Conservation (phyloP, 2,888 invertebrate species). For the Ephialtes manifestator region DNA sequence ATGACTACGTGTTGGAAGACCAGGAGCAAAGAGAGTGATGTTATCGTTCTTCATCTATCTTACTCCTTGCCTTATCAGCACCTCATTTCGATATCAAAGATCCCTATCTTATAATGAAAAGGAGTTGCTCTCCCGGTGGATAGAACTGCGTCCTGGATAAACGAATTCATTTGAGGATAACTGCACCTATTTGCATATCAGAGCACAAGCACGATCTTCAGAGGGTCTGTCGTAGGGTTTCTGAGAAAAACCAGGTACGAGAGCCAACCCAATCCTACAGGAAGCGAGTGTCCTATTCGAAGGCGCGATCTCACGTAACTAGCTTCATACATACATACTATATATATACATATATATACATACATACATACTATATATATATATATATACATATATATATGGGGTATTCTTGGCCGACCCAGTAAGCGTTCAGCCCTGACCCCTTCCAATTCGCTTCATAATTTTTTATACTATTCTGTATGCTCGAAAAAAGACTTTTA, state of each 20-base stretch:
- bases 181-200: constrained; percentile 67
- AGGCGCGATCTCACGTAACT: constrained; percentile 6
- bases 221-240: constrained; percentile 13
- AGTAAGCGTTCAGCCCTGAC: too few species aligned
- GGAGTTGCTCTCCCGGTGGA: constrained; percentile 57
- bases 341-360: too few species aligned
- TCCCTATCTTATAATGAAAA: constrained; percentile 69
- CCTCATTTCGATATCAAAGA: constrained; percentile 66
- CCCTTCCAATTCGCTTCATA: too few species aligned
- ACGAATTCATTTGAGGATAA: constrained; percentile 69
- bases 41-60: constrained; percentile 68
- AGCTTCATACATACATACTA: constrained; percentile 13
- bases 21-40: constrained; percentile 30
- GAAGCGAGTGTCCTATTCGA: constrained; percentile 19
- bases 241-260: constrained; percentile 13
- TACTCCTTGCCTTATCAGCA: constrained; percentile 69
- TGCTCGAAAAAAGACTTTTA: too few species aligned
- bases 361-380: too few species aligned
- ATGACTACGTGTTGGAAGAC: neutral
- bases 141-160: constrained; percentile 63
- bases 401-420: too few species aligned
- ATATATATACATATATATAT: too few species aligned
- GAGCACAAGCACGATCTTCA: constrained; percentile 38
- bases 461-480: too few species aligned
- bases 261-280: constrained; percentile 4